Percentiles rank a stretch among this genome's conserved stretches.
Conservation (phyloP, 2,113 vertebrate species). For the Morone chrysops region DNA sequence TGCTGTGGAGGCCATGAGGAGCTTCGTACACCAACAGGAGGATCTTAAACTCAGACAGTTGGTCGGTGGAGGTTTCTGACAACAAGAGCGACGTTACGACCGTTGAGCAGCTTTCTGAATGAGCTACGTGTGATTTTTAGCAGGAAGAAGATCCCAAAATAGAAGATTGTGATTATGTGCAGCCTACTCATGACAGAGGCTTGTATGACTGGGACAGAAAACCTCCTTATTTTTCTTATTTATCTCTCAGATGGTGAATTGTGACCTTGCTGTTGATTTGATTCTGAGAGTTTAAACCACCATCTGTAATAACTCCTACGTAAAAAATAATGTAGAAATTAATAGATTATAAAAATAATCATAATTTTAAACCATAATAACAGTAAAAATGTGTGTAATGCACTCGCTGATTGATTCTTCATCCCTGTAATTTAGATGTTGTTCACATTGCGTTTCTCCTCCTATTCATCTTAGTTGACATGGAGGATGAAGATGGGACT, state of each 20-base stretch:
- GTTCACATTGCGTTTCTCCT: neutral
- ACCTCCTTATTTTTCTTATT: neutral
- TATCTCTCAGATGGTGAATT: neutral
- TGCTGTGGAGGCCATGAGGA: neutral
- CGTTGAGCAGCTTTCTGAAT: neutral
- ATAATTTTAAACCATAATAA: neutral
- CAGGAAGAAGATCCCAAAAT: neutral
- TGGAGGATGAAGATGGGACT: constrained; percentile 90
- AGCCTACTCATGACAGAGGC: neutral
- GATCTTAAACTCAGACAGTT: neutral
- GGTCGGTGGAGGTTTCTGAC: neutral
- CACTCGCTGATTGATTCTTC: neutral
- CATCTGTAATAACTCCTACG: neutral
- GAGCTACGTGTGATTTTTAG: neutral
- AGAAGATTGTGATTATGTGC: neutral
- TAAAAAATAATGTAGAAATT: neutral
- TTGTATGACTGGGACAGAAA: neutral
- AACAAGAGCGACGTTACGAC: neutral
- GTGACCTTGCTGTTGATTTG: neutral
- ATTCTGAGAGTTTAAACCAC: neutral
- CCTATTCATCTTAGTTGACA: constrained; percentile 81
- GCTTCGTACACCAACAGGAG: neutral
- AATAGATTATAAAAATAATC: neutral
- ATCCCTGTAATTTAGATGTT: neutral
- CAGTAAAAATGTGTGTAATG: neutral